Conservation (phyloP, 1,140 invertebrate genomes). For the Drosophila mauritiana region DNA sequence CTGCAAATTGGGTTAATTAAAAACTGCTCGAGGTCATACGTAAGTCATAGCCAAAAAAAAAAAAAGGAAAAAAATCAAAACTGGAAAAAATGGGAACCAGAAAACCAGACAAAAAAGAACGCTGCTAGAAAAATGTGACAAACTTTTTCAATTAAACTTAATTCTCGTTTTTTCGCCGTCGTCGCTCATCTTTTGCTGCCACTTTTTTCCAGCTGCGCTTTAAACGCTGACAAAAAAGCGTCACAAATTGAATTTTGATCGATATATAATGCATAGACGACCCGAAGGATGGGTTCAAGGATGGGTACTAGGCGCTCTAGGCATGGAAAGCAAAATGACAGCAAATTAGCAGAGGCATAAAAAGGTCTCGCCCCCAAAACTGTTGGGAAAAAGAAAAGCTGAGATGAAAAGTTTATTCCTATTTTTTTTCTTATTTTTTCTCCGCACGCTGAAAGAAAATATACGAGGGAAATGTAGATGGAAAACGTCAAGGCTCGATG, state of each 20-base stretch:
- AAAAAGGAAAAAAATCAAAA: background rate
- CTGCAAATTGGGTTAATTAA: slow-evolving; percentile 81
- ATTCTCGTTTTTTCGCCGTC: slow-evolving; percentile 47
- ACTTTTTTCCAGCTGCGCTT: slow-evolving; percentile 42
- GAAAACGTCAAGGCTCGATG: slow-evolving; percentile 38
- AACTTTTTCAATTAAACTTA: slow-evolving; percentile 82
- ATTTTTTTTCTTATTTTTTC: background rate
- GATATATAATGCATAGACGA: slow-evolving; percentile 72
- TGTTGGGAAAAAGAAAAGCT: slow-evolving; percentile 13
- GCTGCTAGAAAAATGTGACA: slow-evolving; percentile 69
- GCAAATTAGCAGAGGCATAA: slow-evolving; percentile 70
- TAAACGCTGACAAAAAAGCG: slow-evolving; percentile 70
- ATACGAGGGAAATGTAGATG: slow-evolving; percentile 8
- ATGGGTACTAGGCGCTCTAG: slow-evolving; percentile 4
- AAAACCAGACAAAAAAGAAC: slow-evolving; percentile 35
- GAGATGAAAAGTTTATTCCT: slow-evolving; percentile 46
- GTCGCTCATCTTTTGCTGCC: slow-evolving; percentile 23
- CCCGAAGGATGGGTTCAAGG: background rate
- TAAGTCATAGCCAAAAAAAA: slow-evolving; percentile 47
- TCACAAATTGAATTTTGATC: slow-evolving; percentile 82
- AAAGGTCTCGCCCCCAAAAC: slow-evolving; percentile 59
- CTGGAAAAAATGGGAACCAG: slow-evolving; percentile 18
- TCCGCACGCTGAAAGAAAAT: slow-evolving; percentile 19
- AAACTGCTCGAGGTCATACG: slow-evolving; percentile 73
- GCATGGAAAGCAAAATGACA: slow-evolving; percentile 75